Evolutionary conservation across 2,888 invertebrate species (phyloP), one percentile per base, ranked within the genome.

Genomic region (Petrolisthes cinctipes): DNA sequence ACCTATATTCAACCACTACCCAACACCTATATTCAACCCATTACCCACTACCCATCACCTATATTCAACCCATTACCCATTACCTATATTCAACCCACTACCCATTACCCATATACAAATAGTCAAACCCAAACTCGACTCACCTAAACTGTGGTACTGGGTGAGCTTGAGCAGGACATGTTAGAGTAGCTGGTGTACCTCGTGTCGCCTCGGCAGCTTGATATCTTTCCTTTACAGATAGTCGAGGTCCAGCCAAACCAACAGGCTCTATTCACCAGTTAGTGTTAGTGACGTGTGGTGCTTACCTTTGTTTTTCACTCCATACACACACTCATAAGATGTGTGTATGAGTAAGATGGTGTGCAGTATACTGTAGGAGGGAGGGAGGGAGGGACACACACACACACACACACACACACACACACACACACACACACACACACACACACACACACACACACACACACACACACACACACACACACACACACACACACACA

Each of bases 121-220:
- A n/a, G n/a, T n/a, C 37, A 37, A 37, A 37, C 37, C 37, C 37
- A 37, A 37, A 37, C 37, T 1, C 54, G 37, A 61, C 81, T 86
- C 94, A 96, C 95, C 95, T 95, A 94, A 95, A 95, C 89, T 95
- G 92, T 91, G 96, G 96, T 91, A 96, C 94, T 79, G 91, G 90
- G n/a, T 76, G 81, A n/a, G 89, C 89, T 71, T 90, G 90, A 11
- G 87, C 90, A 37, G 71, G 68, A 79, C 90, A 90, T 66, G 85
- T 53, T 23, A 90, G 86, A 82, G 92, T 92, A 82, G 92, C 91
- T n/a, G 92, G 86, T 84, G 53, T 53, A 53, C 75, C 75, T 51
- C 37, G 84, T 7, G 53, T 51, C 17, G 91, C 91, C 23, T 80
- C 87, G 37, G 91, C 89, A 80, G 79, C 80, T 14, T 23, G 53